Base-by-base conservation (phyloP, 2,888 invertebrate genomes). In the Molorchus minor region DNA sequence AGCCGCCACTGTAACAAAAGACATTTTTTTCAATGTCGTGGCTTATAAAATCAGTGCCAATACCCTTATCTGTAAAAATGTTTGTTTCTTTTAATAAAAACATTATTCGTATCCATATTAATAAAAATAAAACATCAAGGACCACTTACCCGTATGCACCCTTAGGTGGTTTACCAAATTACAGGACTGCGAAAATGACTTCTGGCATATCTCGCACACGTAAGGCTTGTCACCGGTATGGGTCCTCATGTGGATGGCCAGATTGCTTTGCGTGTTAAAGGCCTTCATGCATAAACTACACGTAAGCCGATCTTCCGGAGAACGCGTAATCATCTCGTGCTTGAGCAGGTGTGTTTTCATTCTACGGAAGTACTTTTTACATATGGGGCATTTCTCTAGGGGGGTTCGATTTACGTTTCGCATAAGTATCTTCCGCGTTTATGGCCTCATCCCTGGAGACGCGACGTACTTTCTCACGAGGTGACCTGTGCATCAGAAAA, bases 261-360 rank as follows among this genome's bases (percentile, higher is more conserved):
- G 67, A 66, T 80, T 80, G 61, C 78, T 78, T 40, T 73, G 73
- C 10, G 76, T 77, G 54, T 77, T 77, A 61, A 80, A 80, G 13
- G 66, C 61, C 68, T 77, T 79, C 58, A 68, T 67, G 56, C 78
- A 70, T 58, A 72, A 74, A 36, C 66, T 64, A 54, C 79, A 79
- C 0, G 71, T 71, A 10, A 77, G 64, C 5, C 72, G 70, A 58
- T 76, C 73, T 47, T 70, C 70, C 5, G 74, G 70, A 25, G 72
- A 68, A 19, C 71, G 64, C 49, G 66, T 71, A 3, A 71, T 58
- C 47, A 76, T 71, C 56, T 75, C 75, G 58, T 81, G 81, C 68
- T 80, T 82, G 20, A 77, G 65, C 3, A 84, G 78, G 65, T 84
- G 80, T 57, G 75, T 84, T 76, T 73, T 82, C 82, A 75, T 83